phyloP scores from a whole-genome alignment of 2,888 invertebrate species.

The Eupithecia subfuscata region DNA sequence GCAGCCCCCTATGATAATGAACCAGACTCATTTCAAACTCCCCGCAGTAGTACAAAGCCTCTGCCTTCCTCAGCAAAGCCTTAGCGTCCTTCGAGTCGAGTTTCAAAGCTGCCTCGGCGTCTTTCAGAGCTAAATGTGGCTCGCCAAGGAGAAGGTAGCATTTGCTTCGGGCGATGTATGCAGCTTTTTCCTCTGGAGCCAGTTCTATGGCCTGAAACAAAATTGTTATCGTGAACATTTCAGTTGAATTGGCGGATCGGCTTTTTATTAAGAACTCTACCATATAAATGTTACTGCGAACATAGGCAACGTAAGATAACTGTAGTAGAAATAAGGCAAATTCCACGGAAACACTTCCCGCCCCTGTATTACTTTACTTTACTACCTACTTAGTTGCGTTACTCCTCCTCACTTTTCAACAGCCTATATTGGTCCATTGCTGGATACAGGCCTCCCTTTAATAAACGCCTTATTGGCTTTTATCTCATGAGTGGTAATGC shows the following conservation, averaged over 20 bases:
- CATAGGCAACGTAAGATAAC: background rate
- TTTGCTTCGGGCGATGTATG: conserved; percentile 94
- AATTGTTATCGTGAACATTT: background rate
- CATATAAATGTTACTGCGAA: background rate
- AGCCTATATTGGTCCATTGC: too few relatives aligned
- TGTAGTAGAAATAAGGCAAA: too few relatives aligned
- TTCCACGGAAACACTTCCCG: background rate
- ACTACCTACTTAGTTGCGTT: background rate
- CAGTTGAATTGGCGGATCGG: background rate
- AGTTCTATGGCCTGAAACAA: conserved; percentile 92
- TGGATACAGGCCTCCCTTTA: too few relatives aligned
- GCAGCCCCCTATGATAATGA: conserved; percentile 94
- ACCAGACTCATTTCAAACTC: conserved; percentile 97
- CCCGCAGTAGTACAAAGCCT: conserved; percentile 94
- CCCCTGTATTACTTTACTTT: background rate
- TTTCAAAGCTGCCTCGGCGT: conserved; percentile 92
- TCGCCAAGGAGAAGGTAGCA: conserved; percentile 94
- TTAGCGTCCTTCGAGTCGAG: conserved; percentile 87
- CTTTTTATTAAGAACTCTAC: background rate
- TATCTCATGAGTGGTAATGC: too few relatives aligned
- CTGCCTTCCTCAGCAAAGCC: conserved; percentile 93
- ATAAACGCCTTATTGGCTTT: too few relatives aligned
- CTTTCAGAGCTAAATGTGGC: conserved; percentile 90
- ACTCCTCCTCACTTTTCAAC: too few relatives aligned
- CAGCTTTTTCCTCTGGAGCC: conserved; percentile 92